Evolutionary conservation across 2,888 invertebrate genomes (phyloP).

Genomic region (Halictus quadricinctus): DNA sequence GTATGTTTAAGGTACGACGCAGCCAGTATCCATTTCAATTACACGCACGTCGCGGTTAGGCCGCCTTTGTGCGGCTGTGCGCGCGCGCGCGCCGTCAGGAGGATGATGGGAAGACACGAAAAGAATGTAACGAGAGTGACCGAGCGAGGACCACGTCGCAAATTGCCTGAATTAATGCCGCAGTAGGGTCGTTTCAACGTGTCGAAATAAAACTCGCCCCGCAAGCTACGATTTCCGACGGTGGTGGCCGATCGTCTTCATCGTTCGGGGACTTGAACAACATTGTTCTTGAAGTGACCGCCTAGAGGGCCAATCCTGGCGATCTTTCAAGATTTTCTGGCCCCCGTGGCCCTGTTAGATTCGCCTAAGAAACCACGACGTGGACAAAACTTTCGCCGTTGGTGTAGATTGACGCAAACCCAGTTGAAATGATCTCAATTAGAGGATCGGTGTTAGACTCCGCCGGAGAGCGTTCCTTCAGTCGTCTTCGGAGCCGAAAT

Average conservation of each 20-base stretch:
- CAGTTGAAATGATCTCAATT: constrained; percentile 70
- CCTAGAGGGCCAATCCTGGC: not conserved
- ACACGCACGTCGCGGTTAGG: not conserved
- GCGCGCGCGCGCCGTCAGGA: not conserved
- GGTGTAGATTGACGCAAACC: constrained; percentile 70
- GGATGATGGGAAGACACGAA: constrained; percentile 56
- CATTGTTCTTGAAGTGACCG: not conserved
- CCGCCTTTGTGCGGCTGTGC: not conserved
- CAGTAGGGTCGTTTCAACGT: constrained; percentile 74
- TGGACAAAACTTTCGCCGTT: constrained; percentile 63
- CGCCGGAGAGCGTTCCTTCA: constrained; percentile 49
- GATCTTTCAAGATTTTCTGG: not conserved
- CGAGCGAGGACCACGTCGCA: constrained; percentile 74
- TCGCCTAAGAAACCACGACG: not conserved
- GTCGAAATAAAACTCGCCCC: constrained; percentile 69
- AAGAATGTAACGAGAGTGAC: constrained; percentile 65
- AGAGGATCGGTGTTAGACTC: constrained; percentile 59
- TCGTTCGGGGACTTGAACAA: not conserved
- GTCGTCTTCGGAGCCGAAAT: constrained; percentile 35
- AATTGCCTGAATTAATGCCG: constrained; percentile 79
- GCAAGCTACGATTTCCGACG: constrained; percentile 7
- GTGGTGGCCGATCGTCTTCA: not conserved
- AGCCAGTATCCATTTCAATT: constrained; percentile 6
- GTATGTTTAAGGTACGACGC: not conserved
- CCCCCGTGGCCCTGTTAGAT: not conserved